A percentile compares a stretch with the other conserved stretches of the same genome.
Conservation (phyloP, 2,113 vertebrate species). For the Clupea harengus region DNA sequence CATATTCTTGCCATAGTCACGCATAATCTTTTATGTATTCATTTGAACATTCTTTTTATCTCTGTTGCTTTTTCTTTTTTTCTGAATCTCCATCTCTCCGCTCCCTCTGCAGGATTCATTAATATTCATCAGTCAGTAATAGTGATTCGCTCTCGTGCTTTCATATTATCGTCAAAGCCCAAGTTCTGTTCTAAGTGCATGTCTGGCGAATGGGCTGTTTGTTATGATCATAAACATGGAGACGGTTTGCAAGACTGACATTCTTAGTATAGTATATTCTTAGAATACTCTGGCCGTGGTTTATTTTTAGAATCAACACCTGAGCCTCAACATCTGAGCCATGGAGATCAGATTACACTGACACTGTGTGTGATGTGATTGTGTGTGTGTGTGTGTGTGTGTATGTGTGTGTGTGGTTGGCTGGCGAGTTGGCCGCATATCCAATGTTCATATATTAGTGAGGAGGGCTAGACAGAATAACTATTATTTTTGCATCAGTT, state of each 20-base stretch:
- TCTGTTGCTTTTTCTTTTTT: background rate
- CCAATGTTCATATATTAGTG: background rate
- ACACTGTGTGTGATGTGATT: background rate
- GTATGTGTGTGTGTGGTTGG: background rate
- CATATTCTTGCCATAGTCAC: background rate
- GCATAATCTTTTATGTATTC: background rate
- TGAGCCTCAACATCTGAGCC: background rate
- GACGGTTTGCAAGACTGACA: background rate
- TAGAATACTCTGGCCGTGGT: background rate
- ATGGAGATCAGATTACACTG: background rate
- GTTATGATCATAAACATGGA: background rate
- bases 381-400: conserved; percentile 9
- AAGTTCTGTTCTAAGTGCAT: background rate
- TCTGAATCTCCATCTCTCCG: background rate
- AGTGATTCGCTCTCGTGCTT: background rate
- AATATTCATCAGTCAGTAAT: background rate
- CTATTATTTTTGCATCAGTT: background rate
- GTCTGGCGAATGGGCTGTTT: background rate
- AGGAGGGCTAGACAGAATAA: background rate
- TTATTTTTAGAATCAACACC: conserved; percentile 14
- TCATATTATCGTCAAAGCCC: background rate
- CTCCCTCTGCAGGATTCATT: background rate
- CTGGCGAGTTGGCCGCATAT: background rate
- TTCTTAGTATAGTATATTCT: background rate
- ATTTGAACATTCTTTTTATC: background rate